Percentiles rank a stretch among this genome's conserved stretches.
These are phyloP conservation scores for Drosophila recens DNA, from an alignment of 2,888 invertebrate genomes.

Conservation along the genomic window DNA sequence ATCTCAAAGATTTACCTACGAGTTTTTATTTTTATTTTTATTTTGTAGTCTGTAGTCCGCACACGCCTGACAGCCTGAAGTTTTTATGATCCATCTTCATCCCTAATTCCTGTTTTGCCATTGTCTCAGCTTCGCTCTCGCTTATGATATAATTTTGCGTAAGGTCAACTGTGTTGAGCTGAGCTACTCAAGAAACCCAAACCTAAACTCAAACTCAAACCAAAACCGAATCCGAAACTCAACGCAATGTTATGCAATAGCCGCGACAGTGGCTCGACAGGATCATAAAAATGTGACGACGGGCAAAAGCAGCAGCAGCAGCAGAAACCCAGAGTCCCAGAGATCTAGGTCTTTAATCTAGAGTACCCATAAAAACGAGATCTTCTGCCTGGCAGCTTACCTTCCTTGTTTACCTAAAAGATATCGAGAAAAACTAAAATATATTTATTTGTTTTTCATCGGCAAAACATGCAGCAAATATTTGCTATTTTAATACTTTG, in stretches of 20 bases:
- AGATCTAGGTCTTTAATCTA: slow-evolving; percentile 52
- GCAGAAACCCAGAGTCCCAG: background rate
- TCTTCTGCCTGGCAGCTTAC: background rate
- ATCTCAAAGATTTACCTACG: slow-evolving; percentile 18
- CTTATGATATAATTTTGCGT: slow-evolving; percentile 72
- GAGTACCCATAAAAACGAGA: slow-evolving; percentile 61
- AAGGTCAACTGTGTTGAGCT: slow-evolving; percentile 49
- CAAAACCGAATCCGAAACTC: background rate
- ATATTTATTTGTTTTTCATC: slow-evolving; percentile 28
- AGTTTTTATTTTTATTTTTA: background rate
- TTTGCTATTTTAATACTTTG: background rate
- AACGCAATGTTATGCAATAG: slow-evolving; percentile 80
- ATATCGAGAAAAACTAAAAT: background rate
- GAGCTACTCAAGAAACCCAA: slow-evolving; percentile 22
- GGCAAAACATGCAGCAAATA: slow-evolving; percentile 10
- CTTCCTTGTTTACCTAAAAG: slow-evolving; percentile 26
- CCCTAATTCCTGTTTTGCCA: slow-evolving; percentile 31
- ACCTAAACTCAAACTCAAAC: slow-evolving; percentile 13
- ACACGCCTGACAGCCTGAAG: slow-evolving; percentile 31
- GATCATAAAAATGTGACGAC: slow-evolving; percentile 54
- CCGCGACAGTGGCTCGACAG: slow-evolving; percentile 37
- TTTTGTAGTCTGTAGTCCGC: slow-evolving; percentile 7
- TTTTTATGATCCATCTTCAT: slow-evolving; percentile 43
- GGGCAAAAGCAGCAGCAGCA: slow-evolving; percentile 14
- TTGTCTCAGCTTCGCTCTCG: slow-evolving; percentile 54